Conservation (phyloP, 2,888 invertebrate genomes). For the Drosophila koepferae region DNA sequence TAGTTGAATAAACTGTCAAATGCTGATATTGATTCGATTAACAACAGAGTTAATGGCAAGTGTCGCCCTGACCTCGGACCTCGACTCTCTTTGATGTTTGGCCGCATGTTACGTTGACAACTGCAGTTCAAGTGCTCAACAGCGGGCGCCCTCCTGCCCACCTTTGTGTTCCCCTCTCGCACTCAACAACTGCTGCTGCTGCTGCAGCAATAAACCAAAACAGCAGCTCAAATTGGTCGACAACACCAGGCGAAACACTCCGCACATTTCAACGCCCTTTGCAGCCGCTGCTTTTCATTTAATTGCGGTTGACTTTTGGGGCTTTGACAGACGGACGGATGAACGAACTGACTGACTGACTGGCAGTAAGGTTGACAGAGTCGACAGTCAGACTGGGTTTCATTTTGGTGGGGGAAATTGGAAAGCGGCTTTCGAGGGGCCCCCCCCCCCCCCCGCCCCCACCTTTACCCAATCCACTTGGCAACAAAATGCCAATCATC, state of each 20-base stretch:
- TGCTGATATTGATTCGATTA: constrained; percentile 57
- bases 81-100: constrained; percentile 19
- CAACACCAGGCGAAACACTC: constrained; percentile 40
- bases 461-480: constrained; percentile 38
- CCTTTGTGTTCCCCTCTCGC: not conserved
- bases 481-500: constrained; percentile 82
- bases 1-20: constrained; percentile 61
- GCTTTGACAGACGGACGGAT: constrained; percentile 53
- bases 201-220: constrained; percentile 50
- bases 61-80: constrained; percentile 15
- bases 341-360: not conserved
- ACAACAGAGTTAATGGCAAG: constrained; percentile 28
- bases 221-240: constrained; percentile 50
- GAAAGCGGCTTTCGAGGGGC: constrained; percentile 4
- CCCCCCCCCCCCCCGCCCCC: not conserved
- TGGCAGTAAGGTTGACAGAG: not conserved
- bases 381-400: not conserved
- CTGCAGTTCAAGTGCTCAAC: constrained; percentile 31
- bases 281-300: constrained; percentile 68
- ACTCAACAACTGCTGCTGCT: not conserved
- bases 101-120: constrained; percentile 43
- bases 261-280: constrained; percentile 49
- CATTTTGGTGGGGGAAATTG: constrained; percentile 17
- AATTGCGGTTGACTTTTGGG: constrained; percentile 78
- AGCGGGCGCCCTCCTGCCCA: not conserved